phyloP scores from a whole-genome alignment of 2,113 vertebrate genomes.

The Nannobrachium achirus region DNA sequence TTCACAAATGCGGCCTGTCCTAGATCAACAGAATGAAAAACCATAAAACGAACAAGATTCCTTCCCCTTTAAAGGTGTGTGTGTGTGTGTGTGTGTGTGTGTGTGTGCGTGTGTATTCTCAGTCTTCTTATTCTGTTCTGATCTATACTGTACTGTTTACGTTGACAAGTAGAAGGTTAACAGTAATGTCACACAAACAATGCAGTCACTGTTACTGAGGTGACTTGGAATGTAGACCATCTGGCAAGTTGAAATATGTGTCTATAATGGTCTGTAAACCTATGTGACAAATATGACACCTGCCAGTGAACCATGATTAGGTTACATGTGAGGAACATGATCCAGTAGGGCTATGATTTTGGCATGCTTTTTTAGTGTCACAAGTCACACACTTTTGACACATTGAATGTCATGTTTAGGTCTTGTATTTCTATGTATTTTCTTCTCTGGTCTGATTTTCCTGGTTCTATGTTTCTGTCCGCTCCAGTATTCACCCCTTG shows the following conservation, averaged over 20 bases:
- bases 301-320: neutral
- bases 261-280: neutral
- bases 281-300: neutral
- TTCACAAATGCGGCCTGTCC: neutral
- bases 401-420: too few relatives aligned
- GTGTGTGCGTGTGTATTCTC: too few relatives aligned
- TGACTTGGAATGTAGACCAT: conserved; percentile 23
- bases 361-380: too few relatives aligned
- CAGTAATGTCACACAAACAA: conserved; percentile 20
- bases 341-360: too few relatives aligned
- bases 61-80: neutral
- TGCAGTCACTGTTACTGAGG: conserved; percentile 18
- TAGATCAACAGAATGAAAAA: too few relatives aligned
- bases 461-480: too few relatives aligned
- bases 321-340: neutral
- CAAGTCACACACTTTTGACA: too few relatives aligned
- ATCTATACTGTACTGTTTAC: neutral
- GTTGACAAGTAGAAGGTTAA: neutral
- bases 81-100: too few relatives aligned
- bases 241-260: conserved; percentile 16
- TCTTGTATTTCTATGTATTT: too few relatives aligned
- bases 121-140: neutral
- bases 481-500: too few relatives aligned
- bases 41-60: neutral
- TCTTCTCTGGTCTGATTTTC: too few relatives aligned